Conservation (phyloP, 2,113 vertebrate genomes). For the Zingel zingel region DNA sequence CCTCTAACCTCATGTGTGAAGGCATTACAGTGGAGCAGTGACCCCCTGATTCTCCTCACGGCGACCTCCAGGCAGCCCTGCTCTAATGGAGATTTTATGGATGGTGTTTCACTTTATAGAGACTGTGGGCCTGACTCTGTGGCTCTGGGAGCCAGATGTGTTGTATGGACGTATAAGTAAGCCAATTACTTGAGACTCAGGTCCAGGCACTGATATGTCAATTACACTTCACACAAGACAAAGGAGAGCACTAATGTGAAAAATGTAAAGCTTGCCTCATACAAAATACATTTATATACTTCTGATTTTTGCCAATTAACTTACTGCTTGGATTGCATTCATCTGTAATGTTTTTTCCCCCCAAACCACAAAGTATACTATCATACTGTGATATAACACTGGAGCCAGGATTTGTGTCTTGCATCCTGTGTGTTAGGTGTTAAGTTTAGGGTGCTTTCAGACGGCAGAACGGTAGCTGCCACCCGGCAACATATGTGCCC, state of each 20-base stretch:
- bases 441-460: neutral
- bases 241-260: neutral
- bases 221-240: slow-evolving; percentile 32
- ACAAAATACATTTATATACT: slow-evolving; percentile 6
- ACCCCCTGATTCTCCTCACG: slow-evolving; percentile 73
- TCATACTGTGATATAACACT: neutral
- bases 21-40: slow-evolving; percentile 75
- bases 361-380: neutral
- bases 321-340: neutral
- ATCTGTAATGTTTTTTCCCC: neutral
- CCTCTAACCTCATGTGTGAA: slow-evolving; percentile 78
- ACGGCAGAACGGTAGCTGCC: neutral
- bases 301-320: neutral
- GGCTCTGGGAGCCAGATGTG: slow-evolving; percentile 81
- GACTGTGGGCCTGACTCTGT: slow-evolving; percentile 58
- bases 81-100: slow-evolving; percentile 85
- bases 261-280: neutral
- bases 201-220: slow-evolving; percentile 53
- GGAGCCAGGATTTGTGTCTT: neutral
- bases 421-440: neutral
- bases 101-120: slow-evolving; percentile 81
- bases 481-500: neutral
- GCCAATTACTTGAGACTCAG: slow-evolving; percentile 71
- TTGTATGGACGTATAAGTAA: slow-evolving; percentile 50
- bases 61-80: slow-evolving; percentile 74